Evolutionary conservation across 1,140 invertebrate species (phyloP), one percentile per base, ranked within the genome.

Genomic region (Whitmania pigra): DNA sequence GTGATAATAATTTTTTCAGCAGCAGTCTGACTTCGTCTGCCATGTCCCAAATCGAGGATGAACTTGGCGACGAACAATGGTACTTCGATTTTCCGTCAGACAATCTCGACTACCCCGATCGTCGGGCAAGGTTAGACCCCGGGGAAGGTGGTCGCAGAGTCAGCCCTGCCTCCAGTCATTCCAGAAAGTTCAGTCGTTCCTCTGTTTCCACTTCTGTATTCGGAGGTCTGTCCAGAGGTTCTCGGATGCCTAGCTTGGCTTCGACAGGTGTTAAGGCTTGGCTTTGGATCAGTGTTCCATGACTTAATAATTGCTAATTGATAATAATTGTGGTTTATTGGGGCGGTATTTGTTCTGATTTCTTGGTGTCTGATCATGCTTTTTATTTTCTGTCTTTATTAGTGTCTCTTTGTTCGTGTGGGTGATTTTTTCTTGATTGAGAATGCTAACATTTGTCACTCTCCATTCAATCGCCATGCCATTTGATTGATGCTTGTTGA

Each of bases 11-110:
- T n/a, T 70, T 70, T 49, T 25, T 63, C 22, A 63, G 57, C 29
- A 70, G 69, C 43, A 70, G 69, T 27, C 40, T 70, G 5, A 70
- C 69, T 15, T 70, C 69, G n/a, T 70, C 69, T 22, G 53, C 53
- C 13, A 70, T 70, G 31, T 70, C 69, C 0, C 31, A 70, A 49
- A 49, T 53, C 1, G n/a, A 53, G 20, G 67, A 31, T 13, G 69
- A 36, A n/a, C n/a, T 25, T 9, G 40, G 18, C 0, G 69, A 70
- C 11, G 57, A 63, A 3, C 22, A 13, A 2, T 63, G 57, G 57
- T 22, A 3, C 57, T 63, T 63, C 20, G 29, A n/a, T 18, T 63
- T 63, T 31, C 20, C 6, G 3, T 25, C 22, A 7, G 57, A 63
- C 29, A 25, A 25, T 13, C 29, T 63, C 13, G 29, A 63, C 20